These are phyloP conservation scores for Borostomias antarcticus DNA, from an alignment of 2,797 vertebrate genomes.

Conservation along the genomic window DNA sequence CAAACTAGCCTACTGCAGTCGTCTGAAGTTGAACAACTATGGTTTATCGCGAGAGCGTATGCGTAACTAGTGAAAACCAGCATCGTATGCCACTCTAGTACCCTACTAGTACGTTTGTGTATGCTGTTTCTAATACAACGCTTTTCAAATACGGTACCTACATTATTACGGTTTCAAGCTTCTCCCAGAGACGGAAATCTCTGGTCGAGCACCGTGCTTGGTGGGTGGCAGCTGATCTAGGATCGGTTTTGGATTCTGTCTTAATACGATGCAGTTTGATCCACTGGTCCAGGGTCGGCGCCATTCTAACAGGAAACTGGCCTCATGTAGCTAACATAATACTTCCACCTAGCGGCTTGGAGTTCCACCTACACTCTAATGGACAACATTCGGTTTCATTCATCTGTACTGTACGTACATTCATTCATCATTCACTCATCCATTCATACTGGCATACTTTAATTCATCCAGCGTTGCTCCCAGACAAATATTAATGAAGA, in stretches of 20 bases:
- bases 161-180: not conserved
- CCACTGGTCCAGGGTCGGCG: not conserved
- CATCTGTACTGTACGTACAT: not conserved
- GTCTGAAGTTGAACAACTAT: not conserved
- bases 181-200: not conserved
- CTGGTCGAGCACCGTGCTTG: no score
- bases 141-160: constrained; percentile 4
- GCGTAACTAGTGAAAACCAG: no score
- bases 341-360: not conserved
- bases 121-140: no score
- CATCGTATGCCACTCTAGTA: no score
- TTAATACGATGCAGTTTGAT: not conserved
- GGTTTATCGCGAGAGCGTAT: not conserved
- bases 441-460: not conserved
- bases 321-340: not conserved
- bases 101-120: no score
- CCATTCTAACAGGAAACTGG: not conserved
- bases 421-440: not conserved
- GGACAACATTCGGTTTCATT: not conserved
- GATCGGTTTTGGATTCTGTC: not conserved
- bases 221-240: not conserved
- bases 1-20: not conserved
- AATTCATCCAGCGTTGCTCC: not conserved
- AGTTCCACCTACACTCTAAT: not conserved
- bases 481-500: constrained; percentile 34